A percentile compares a stretch with the other conserved stretches of the same genome.
Evolutionary conservation across 2,888 invertebrate species (phyloP).

Genomic region (Spodoptera littoralis): DNA sequence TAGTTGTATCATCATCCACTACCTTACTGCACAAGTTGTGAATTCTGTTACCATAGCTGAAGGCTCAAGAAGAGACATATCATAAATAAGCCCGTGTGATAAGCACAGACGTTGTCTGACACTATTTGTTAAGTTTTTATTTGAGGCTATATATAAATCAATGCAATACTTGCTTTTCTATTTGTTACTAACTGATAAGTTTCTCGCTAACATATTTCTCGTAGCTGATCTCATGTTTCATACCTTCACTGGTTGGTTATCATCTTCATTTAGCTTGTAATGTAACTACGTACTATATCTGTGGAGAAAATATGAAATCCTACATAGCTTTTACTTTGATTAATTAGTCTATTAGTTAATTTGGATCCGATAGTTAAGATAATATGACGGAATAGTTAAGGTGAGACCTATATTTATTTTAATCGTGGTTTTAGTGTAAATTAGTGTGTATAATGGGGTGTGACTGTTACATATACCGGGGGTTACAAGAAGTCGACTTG

Average conservation of each 20-base stretch:
- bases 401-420: conserved; percentile 60
- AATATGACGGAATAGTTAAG: conserved; percentile 44
- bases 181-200: conserved; percentile 32
- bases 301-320: conserved; percentile 45
- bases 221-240: conserved; percentile 58
- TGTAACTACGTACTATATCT: conserved; percentile 36
- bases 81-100: conserved; percentile 72
- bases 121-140: conserved; percentile 62
- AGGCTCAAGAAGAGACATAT: conserved; percentile 86
- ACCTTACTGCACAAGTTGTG: conserved; percentile 65
- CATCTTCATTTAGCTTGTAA: conserved; percentile 45
- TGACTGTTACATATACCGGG: conserved; percentile 50
- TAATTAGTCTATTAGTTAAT: conserved; percentile 58
- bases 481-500: conserved; percentile 70
- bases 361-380: conserved; percentile 53
- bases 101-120: conserved; percentile 61
- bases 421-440: conserved; percentile 54
- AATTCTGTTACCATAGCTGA: conserved; percentile 80
- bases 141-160: conserved; percentile 66
- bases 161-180: conserved; percentile 55
- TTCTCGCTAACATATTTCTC: conserved; percentile 44
- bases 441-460: conserved; percentile 49
- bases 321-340: conserved; percentile 53
- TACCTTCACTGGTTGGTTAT: conserved; percentile 37
- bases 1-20: conserved; percentile 55